Base-by-base conservation (phyloP, 1,140 invertebrate genomes). In the Aphidius gifuensis region DNA sequence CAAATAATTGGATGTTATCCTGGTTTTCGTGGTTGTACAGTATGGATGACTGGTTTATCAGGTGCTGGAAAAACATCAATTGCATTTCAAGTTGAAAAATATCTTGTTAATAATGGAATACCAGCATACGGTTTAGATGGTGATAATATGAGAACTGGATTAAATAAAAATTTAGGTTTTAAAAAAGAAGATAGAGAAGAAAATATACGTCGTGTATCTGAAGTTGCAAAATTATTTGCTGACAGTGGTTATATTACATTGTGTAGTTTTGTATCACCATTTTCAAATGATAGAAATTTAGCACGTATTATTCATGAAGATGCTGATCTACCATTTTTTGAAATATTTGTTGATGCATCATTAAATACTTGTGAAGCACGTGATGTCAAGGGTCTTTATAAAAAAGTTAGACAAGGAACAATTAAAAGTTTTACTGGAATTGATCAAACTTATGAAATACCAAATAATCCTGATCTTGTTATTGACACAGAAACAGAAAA, bases 391-490 rank as follows among this genome's bases (percentile, higher is more conserved):
- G 97, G 97, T 0, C 83, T 99, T 5, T 99, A 99, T 80, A 97
- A 98, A 78, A 99, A 98, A 79, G 98, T 97, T 1, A 85, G 97
- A 53, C 88, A 93, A 64, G 97, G 97, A 47, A 79, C 88, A 53
- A 97, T 99, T 60, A 94, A 93, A 87, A 93, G 94, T 23, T 99
- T 99, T 74, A 99, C 97, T 64, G 97, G 97, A n/a, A 96, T 99
- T 61, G 96, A 98, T 74, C 91, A 95, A 67, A 87, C 86, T 47
- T 99, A 99, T 79, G 96, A 99, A 76, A 85, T 85, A 21, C 97
- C 97, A 0, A 83, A 87, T 63, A 85, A 87, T 58, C 93, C 96
- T 0, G 95, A 99, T 70, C 75, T 99, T 21, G 83, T 92, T 49
- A 84, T 99, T 4, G 90, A 91, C 71, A 96, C 96, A 2, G 91